A percentile compares a stretch with the other conserved stretches of the same genome.
phyloP scores from a whole-genome alignment of 1,140 invertebrate species.

The Bombus sylvicola region DNA sequence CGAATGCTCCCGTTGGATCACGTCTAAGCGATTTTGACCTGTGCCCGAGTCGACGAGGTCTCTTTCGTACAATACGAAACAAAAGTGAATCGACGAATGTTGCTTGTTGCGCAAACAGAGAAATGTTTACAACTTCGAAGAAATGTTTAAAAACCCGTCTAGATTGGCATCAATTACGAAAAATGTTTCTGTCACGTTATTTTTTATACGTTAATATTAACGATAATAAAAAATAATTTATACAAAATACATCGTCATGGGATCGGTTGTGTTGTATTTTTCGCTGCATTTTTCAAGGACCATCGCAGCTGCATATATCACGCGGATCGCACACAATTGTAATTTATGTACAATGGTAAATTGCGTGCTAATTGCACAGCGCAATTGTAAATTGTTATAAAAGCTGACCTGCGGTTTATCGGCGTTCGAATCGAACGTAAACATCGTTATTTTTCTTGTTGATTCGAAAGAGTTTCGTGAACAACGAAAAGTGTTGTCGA shows the following conservation, averaged over 20 bases:
- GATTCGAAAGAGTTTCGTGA: not conserved
- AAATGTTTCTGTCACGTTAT: not conserved
- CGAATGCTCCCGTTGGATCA: no score
- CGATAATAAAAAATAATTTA: not conserved
- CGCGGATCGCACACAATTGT: no score
- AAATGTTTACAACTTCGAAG: not conserved
- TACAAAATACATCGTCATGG: not conserved
- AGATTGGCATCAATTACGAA: not conserved
- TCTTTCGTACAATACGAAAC: no score
- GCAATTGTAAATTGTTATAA: not conserved
- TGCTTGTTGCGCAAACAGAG: not conserved
- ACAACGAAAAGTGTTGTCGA: no score
- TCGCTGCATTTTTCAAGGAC: not conserved
- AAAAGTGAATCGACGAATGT: not conserved
- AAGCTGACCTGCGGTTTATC: not conserved
- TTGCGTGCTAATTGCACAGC: not conserved
- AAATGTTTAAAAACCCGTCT: not conserved
- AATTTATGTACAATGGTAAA: not conserved
- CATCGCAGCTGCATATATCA: not conserved
- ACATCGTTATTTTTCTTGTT: not conserved
- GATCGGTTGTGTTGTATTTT: not conserved
- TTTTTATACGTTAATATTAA: not conserved
- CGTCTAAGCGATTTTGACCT: no score
- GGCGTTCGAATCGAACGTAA: not conserved
- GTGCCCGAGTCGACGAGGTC: no score